A percentile compares a stretch with the other conserved stretches of the same genome.
Evolutionary conservation across 2,113 vertebrate genomes (phyloP).

Genomic region (Nestor notabilis): DNA sequence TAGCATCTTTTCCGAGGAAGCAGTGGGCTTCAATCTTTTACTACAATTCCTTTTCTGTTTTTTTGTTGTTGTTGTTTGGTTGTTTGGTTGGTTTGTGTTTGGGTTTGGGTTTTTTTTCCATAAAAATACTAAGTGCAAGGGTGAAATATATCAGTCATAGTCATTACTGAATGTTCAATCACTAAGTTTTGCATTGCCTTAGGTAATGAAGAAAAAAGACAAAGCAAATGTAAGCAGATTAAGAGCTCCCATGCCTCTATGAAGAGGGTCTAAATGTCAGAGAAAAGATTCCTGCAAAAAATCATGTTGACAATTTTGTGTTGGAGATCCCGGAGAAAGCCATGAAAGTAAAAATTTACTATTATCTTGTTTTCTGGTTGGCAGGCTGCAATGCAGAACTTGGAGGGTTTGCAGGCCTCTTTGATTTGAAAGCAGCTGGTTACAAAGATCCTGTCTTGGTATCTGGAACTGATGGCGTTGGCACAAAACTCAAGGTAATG

Average conservation of each 20-base stretch:
- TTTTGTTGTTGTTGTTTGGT: too few species aligned
- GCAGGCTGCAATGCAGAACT: constrained; percentile 92
- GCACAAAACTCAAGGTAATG: constrained; percentile 95
- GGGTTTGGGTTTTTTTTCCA: neutral
- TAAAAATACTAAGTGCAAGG: neutral
- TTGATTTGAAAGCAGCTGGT: constrained; percentile 93
- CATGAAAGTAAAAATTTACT: neutral
- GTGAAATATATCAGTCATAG: neutral
- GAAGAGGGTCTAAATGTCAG: neutral
- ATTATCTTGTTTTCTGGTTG: neutral
- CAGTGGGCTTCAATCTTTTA: neutral
- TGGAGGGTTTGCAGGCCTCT: constrained; percentile 94
- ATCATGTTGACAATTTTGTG: neutral
- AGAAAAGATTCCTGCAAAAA: neutral
- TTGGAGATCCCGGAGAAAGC: neutral
- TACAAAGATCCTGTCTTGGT: constrained; percentile 92
- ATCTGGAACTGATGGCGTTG: constrained; percentile 94
- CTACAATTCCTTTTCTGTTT: neutral
- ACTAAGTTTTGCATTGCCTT: neutral
- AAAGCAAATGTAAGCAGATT: neutral
- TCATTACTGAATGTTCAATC: neutral
- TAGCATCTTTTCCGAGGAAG: neutral
- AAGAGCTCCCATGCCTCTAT: neutral
- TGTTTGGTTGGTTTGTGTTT: neutral
- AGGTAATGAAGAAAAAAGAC: neutral